Conservation (phyloP, 2,113 vertebrate genomes). For the Bujurquina vittata region DNA sequence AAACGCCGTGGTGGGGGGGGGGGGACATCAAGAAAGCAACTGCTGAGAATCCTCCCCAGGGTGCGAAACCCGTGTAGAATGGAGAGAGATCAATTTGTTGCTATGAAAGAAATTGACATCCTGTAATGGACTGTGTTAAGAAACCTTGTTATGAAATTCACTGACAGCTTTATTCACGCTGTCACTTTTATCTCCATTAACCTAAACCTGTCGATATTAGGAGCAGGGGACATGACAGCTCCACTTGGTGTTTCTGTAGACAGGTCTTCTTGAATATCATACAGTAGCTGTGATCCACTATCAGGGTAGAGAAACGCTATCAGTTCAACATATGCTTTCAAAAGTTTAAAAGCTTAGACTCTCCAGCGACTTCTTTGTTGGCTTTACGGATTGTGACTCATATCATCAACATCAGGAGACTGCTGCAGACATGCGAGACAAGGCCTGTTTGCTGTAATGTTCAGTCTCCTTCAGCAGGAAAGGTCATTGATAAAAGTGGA, state of each 20-base stretch:
- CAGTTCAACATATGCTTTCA: neutral
- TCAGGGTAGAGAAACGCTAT: neutral
- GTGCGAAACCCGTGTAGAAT: neutral
- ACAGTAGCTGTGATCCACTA: neutral
- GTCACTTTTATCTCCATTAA: conserved; percentile 31
- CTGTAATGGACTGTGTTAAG: conserved; percentile 8
- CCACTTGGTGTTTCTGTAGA: neutral
- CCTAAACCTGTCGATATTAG: neutral
- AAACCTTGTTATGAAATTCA: conserved; percentile 2
- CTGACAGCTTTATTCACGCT: conserved; percentile 7
- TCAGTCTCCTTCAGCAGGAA: neutral
- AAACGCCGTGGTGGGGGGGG: neutral
- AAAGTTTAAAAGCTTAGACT: neutral
- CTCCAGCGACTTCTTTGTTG: neutral
- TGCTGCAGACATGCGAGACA: neutral
- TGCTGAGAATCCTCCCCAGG: conserved; percentile 2
- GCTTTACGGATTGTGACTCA: neutral
- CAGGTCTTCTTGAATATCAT: neutral
- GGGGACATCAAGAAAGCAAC: neutral
- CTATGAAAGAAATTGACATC: conserved; percentile 1
- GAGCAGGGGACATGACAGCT: neutral
- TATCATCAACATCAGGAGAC: conserved; percentile 13
- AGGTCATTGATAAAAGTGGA: neutral
- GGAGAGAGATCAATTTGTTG: conserved; percentile 20
- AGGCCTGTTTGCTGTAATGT: neutral